Evolutionary conservation across 2,113 vertebrate species (phyloP).

Genomic region (Calidris pugnax): DNA sequence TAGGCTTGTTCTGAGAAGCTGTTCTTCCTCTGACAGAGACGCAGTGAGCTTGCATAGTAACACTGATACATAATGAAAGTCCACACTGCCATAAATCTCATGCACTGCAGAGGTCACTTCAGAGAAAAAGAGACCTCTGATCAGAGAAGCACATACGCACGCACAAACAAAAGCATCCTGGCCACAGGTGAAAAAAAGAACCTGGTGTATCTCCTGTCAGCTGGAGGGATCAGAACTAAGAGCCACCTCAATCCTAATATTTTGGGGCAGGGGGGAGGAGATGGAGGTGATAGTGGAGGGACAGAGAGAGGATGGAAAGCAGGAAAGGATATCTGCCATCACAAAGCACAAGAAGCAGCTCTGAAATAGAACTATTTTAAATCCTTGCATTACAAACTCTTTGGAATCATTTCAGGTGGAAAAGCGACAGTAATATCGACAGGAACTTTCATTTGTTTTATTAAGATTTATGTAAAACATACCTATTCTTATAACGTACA

Average conservation of each 20-base stretch:
- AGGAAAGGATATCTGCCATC: not conserved
- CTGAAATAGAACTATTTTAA: not conserved
- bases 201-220: not conserved
- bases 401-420: not conserved
- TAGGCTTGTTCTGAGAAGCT: constrained; percentile 58
- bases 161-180: not conserved
- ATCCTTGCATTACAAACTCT: not conserved
- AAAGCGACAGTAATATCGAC: not conserved
- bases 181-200: not conserved
- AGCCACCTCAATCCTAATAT: not conserved
- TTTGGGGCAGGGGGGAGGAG: not conserved
- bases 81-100: constrained; percentile 18
- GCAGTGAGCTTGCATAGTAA: constrained; percentile 43
- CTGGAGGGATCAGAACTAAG: not conserved
- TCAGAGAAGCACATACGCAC: not conserved
- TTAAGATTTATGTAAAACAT: not conserved
- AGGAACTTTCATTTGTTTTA: not conserved
- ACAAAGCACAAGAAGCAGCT: not conserved
- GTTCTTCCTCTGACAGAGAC: constrained; percentile 52
- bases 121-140: not conserved
- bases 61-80: constrained; percentile 4
- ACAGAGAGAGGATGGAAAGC: not conserved
- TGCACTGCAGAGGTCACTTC: constrained; percentile 15
- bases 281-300: not conserved
- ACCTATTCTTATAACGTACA: not conserved